These are phyloP conservation scores for Oligia latruncula DNA, from an alignment of 2,888 invertebrate species.

Conservation along the genomic window DNA sequence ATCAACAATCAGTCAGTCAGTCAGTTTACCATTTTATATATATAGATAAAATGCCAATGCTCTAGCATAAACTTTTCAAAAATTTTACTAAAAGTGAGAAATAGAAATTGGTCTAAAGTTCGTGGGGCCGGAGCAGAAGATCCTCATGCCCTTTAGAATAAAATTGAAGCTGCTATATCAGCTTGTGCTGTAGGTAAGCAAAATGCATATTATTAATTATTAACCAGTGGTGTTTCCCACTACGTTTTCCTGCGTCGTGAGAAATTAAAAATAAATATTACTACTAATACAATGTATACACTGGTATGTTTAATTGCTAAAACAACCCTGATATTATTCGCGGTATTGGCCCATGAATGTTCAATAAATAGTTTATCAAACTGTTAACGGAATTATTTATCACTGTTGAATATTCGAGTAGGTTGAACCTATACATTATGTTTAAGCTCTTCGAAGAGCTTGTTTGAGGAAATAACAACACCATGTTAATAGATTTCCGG, in stretches of 20 bases:
- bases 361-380: constrained; percentile 28
- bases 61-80: not conserved
- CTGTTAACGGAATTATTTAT: constrained; percentile 10
- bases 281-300: not conserved
- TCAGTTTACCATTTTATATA: too few species aligned
- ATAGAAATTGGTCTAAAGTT: not conserved
- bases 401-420: constrained; percentile 16
- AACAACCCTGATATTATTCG: constrained; percentile 23
- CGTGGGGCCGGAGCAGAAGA: not conserved
- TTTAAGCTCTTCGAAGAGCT: not conserved
- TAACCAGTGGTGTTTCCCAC: constrained; percentile 13
- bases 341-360: constrained; percentile 1
- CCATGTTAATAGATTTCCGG: not conserved
- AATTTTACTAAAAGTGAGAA: not conserved
- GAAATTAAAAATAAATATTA: constrained; percentile 34
- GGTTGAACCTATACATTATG: not conserved
- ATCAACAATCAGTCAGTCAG: too few species aligned
- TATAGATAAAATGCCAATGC: too few species aligned
- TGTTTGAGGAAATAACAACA: not conserved
- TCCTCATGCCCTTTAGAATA: not conserved
- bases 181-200: not conserved
- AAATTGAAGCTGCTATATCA: not conserved
- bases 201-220: constrained; percentile 4
- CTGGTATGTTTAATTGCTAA: not conserved
- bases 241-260: constrained; percentile 35